Evolutionary conservation across 2,888 invertebrate genomes (phyloP), one percentile per base, ranked within the genome.

Genomic region (Chrysolina haemoptera): DNA sequence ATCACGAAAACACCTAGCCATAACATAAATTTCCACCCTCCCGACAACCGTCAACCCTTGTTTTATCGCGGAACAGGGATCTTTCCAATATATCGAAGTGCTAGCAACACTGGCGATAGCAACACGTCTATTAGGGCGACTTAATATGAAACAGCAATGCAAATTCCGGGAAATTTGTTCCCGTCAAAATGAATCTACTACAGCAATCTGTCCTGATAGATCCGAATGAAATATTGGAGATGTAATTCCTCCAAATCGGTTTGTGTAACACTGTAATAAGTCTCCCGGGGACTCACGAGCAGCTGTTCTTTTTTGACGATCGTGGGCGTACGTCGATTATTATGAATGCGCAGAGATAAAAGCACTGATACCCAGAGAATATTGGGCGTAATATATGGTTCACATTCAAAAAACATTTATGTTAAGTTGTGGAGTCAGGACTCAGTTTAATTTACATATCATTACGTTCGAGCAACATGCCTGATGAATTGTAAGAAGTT

Each of bases 181-280:
- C 62, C 46, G 68, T 72, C 74, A 62, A 69, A 46, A 76, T 76
- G 68, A 76, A 71, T 76, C 64, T 70, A 53, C 53, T 27, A 27
- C 35, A 59, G 59, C 59, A 66, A 50, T 50, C 66, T 43, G 62
- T 46, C 41, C 62, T 69, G 59, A 69, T 69, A 62, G 69, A 55
- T 40, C 40, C 40, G 59, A 69, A 69, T 69, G 69, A 69, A 69
- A 69, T 69, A 65, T 65, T 18, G 68, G 16, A 71, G 41, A 82
- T 80, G 81, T 82, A 84, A 85, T 85, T 83, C 82, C 78, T 82
- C 81, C 74, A 80, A 82, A 85, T 83, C 82, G 81, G 84, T 85
- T 85, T 84, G 84, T 84, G 84, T 85, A 84, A 85, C 85, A 84
- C 84, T 83, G 82, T 84, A 85, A 85, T 85, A 85, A 84, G 81